Evolutionary conservation across 2,888 invertebrate species (phyloP), one percentile per base, ranked within the genome.

Genomic region (Oscheius sp.): DNA sequence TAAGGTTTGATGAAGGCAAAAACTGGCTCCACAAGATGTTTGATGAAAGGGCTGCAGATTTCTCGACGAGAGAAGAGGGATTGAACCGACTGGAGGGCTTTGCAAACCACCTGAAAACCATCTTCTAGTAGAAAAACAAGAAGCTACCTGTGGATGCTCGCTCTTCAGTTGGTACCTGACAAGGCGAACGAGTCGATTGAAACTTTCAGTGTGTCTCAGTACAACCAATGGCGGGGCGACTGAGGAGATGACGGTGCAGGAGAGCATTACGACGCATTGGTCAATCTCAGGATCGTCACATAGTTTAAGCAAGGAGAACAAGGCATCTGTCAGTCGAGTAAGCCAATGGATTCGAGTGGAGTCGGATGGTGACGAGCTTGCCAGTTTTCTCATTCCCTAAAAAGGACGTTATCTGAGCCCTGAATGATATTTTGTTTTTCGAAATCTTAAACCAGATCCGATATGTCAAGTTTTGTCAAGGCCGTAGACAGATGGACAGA

Each of bases 301-400:
- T 78, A 95, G 92, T 90, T 96, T 95, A 58, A 98, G 93, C 5
- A 97, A 92, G 86, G 95, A 95, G 11, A 94, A 94, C 51, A 98
- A 91, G 33, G 96, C 93, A 90, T 95, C 95, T 90, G 95, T 95
- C 83, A 97, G 90, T 81, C 96, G 91, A 83, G 92, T 92, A 71
- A 93, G 93, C 94, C 96, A 96, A 80, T 93, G 59, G 0, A 50
- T 65, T 1, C 72, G 59, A 2, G 76, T 75, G 10, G 75, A 75
- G 65, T 85, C 84, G 11, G 77, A 48, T 1, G 85, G 82, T 13
- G 79, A 72, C 9, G 78, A 70, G 53, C 77, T 75, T 11, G 82
- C 77, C 32, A 85, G 68, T 11, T 70, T 76, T 42, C 84, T 80
- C 32, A 85, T 77, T 4, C 82, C 80, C 78, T 83, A 57, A 71